Percentiles rank a stretch among this genome's conserved stretches.
phyloP scores from a whole-genome alignment of 2,888 invertebrate species.

The Lutraria lutraria region DNA sequence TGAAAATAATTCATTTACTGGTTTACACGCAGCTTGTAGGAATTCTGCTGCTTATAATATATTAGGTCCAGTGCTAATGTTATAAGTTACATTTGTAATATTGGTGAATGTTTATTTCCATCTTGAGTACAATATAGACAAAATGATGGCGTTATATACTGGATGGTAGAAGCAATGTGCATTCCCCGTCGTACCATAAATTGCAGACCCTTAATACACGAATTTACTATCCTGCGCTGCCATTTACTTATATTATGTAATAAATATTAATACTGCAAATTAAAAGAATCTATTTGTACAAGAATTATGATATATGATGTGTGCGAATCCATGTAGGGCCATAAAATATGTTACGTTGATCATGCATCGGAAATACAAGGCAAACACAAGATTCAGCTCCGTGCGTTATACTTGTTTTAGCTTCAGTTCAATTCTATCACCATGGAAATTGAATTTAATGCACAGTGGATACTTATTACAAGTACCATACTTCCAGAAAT shows the following conservation, averaged over 20 bases:
- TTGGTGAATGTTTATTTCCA: neutral
- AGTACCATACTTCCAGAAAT: neutral
- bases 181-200: neutral
- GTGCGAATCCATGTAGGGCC: neutral
- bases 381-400: neutral
- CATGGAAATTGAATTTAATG: constrained; percentile 1
- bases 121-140: constrained; percentile 18
- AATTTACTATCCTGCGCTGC: neutral
- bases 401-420: neutral
- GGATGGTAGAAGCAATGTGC: neutral
- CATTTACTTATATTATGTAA: constrained; percentile 24
- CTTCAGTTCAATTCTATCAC: neutral
- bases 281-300: constrained; percentile 11
- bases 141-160: constrained; percentile 1
- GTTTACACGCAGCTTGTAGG: neutral
- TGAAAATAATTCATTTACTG: constrained; percentile 4
- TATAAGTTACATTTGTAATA: constrained; percentile 14
- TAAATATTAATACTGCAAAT: constrained; percentile 12
- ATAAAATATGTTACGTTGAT: neutral
- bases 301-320: neutral
- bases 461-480: neutral
- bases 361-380: neutral
- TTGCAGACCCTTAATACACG: constrained; percentile 2
- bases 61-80: constrained; percentile 17
- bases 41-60: neutral